These are phyloP conservation scores for Stomatorhinus ivindoensis DNA, from an alignment of 2,113 vertebrate genomes.

Conservation along the genomic window DNA sequence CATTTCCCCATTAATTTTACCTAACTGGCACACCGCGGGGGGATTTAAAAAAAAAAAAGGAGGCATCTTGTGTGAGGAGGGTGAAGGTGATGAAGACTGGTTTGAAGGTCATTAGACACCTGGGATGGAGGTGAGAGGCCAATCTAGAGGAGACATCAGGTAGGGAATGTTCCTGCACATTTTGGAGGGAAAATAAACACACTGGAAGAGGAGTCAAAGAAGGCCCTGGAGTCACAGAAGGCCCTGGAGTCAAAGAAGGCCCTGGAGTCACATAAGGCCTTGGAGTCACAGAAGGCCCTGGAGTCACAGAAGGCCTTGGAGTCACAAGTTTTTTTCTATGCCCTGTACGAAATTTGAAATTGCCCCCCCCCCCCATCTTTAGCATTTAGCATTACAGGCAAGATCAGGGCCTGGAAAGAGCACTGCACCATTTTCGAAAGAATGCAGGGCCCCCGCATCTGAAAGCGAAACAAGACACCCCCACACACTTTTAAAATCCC, in stretches of 20 bases:
- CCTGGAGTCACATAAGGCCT: neutral
- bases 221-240: neutral
- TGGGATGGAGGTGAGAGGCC: neutral
- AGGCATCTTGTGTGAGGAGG: neutral
- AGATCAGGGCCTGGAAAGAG: neutral
- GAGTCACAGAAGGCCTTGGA: no score
- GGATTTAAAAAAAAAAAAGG: neutral
- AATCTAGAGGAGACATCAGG: neutral
- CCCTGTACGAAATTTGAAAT: neutral
- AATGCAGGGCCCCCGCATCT: neutral
- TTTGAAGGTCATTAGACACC: neutral
- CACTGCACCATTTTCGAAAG: neutral
- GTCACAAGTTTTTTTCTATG: neutral
- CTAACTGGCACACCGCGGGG: neutral
- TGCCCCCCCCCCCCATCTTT: neutral
- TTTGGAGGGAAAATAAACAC: neutral
- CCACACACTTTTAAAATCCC: neutral
- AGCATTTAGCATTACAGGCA: neutral
- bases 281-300: neutral
- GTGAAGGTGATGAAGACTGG: neutral
- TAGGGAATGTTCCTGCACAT: neutral
- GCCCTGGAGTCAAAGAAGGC: no score
- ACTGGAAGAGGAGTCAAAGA: neutral
- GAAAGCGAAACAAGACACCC: neutral
- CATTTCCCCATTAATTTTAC: conserved; percentile 44